phyloP scores from a whole-genome alignment of 2,113 vertebrate species.

The Camelus bactrianus region DNA sequence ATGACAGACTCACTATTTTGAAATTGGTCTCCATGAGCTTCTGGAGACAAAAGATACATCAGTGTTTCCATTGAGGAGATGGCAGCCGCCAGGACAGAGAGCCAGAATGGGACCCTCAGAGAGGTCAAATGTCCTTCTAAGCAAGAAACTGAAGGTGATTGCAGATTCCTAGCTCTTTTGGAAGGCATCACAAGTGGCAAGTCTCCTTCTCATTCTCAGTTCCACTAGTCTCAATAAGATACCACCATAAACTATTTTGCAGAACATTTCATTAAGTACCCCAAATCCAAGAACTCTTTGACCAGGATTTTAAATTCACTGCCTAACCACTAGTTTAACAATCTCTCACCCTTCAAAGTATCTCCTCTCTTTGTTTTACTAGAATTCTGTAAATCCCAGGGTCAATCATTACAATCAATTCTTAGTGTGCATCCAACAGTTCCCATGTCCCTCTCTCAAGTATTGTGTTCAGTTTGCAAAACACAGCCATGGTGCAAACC shows the following conservation, averaged over 20 bases:
- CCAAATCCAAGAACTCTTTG: background rate
- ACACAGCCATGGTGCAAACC: background rate
- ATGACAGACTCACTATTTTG: background rate
- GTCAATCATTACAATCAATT: background rate
- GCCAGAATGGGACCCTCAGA: background rate
- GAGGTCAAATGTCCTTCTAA: background rate
- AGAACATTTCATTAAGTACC: background rate
- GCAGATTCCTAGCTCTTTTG: background rate
- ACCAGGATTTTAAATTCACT: background rate
- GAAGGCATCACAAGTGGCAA: background rate
- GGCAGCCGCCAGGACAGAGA: background rate
- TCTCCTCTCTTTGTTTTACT: background rate
- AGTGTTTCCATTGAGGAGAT: background rate
- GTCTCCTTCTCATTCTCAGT: background rate
- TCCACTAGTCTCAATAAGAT: background rate
- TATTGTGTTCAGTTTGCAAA: background rate
- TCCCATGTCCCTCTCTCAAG: background rate
- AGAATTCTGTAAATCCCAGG: background rate
- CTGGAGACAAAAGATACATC: background rate
- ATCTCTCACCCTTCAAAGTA: background rate
- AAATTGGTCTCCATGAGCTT: background rate
- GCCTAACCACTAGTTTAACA: no score
- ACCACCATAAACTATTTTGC: background rate
- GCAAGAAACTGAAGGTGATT: background rate
- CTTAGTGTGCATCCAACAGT: background rate